Conservation (phyloP, 2,888 invertebrate species). For the Nemotelus pantherinus region DNA sequence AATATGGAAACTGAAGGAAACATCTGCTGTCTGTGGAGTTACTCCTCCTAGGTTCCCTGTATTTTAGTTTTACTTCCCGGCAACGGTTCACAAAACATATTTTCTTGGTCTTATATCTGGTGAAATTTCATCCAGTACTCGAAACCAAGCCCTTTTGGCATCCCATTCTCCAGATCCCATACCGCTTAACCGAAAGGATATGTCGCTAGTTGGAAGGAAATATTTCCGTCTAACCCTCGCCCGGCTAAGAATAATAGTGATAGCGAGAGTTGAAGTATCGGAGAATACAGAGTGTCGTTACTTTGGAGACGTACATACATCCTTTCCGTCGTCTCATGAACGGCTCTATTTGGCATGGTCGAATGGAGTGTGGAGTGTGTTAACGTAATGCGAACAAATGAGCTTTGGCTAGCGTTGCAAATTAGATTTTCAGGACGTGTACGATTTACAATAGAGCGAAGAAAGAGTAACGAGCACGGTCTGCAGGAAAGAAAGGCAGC, state of each 20-base stretch:
- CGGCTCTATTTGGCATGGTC: conserved; percentile 19
- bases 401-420: conserved; percentile 52
- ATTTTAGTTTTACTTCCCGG: too few relatives aligned
- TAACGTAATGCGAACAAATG: conserved; percentile 52
- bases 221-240: conserved; percentile 23
- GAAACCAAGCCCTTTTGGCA: background rate
- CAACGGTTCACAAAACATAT: conserved; percentile 35
- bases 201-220: conserved; percentile 36
- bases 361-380: conserved; percentile 46
- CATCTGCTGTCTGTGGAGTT: conserved; percentile 46
- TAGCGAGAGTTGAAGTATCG: conserved; percentile 27
- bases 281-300: conserved; percentile 15
- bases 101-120: conserved; percentile 48
- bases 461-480: conserved; percentile 12
- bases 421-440: conserved; percentile 50
- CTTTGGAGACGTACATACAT: conserved; percentile 26
- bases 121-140: conserved; percentile 41
- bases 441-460: conserved; percentile 18
- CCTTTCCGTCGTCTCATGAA: conserved; percentile 16
- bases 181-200: conserved; percentile 4
- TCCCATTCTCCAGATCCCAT: background rate
- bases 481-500: background rate
- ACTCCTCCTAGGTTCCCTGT: background rate
- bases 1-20: conserved; percentile 48
- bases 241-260: conserved; percentile 43